phyloP scores from a whole-genome alignment of 1,140 invertebrate species.

The Drosophila kepulauana region DNA sequence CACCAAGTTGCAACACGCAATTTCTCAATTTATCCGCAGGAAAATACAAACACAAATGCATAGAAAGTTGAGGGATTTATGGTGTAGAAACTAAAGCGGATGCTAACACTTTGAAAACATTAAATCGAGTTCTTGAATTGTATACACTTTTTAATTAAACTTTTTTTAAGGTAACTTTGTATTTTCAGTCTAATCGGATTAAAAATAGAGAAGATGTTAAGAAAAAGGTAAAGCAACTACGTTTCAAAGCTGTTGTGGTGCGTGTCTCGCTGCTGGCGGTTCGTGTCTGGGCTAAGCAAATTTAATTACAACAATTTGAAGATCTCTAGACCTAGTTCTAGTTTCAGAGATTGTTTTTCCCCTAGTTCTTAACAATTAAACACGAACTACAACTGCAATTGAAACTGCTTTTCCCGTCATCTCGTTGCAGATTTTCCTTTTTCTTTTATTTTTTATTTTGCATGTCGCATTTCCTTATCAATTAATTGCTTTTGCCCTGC shows the following conservation, averaged over 20 bases:
- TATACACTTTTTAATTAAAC: too few relatives aligned
- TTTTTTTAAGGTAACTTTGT: background rate
- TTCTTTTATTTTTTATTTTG: background rate
- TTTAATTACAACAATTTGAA: conserved; percentile 14
- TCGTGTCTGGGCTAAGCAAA: conserved; percentile 20
- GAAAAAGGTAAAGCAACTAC: too few relatives aligned
- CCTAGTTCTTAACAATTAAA: conserved; percentile 15
- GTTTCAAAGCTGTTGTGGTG: background rate
- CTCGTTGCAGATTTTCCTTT: conserved; percentile 14
- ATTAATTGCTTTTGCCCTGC: conserved; percentile 32
- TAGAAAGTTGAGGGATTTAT: background rate
- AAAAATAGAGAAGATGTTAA: background rate
- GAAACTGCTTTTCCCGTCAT: conserved; percentile 22
- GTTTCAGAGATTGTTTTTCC: conserved; percentile 12
- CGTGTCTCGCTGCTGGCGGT: conserved; percentile 8
- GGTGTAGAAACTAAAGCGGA: background rate
- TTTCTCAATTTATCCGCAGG: conserved; percentile 11
- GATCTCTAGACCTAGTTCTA: conserved; percentile 28
- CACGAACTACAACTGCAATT: background rate
- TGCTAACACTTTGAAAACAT: background rate
- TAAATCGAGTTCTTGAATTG: background rate
- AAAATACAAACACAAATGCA: background rate
- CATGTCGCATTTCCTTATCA: conserved; percentile 45
- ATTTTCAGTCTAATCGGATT: background rate
- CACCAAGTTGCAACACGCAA: conserved; percentile 37